Evolutionary conservation across 2,113 vertebrate genomes (phyloP), one percentile per base, ranked within the genome.

Genomic region (Cyprinodon variegatus): DNA sequence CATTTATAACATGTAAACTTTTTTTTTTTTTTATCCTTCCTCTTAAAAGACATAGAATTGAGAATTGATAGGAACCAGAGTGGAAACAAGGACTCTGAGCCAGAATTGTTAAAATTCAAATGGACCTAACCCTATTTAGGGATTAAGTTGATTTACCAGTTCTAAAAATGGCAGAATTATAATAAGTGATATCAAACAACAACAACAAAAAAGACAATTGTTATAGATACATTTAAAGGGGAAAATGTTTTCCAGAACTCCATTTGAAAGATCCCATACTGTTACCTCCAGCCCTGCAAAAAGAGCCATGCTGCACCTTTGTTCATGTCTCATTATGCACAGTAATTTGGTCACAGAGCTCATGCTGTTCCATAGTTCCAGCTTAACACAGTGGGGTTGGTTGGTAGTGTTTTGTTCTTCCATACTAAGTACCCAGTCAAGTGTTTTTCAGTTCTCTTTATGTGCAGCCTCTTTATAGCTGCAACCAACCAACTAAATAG

Each of bases 391-490:
- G 61, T 72, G 65, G 70, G 76, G 61, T 72, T 62, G 70, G 48
- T 68, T 86, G 77, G 77, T 29, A 29, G 29, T 85, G 72, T 86
- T 87, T 89, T 87, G 74, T 73, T 74, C 78, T 85, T 89, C 45
- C 70, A 78, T 74, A 61, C 81, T 79, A 74, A 61, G 82, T 82
- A 89, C 76, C 78, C 13, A n/a, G 57, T 69, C 69, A 70, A 60
- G 37, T 72, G 46, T 72, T 85, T 77, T 74, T 43, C 83, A 78
- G 63, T 82, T 89, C 84, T 69, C 86, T 90, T 88, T 90, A 81
- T 88, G 77, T 83, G 66, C 22, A 2, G 65, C 81, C 83, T 83
- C 89, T 79, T 87, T 91, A 72, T 65, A 61, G 76, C 82, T 74
- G 70, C 70, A 61, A 50, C 77, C 69, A 29, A 29, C 83, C 84